A percentile compares a stretch with the other conserved stretches of the same genome.
phyloP scores from a whole-genome alignment of 2,888 invertebrate genomes.

The Watsonalla binaria region DNA sequence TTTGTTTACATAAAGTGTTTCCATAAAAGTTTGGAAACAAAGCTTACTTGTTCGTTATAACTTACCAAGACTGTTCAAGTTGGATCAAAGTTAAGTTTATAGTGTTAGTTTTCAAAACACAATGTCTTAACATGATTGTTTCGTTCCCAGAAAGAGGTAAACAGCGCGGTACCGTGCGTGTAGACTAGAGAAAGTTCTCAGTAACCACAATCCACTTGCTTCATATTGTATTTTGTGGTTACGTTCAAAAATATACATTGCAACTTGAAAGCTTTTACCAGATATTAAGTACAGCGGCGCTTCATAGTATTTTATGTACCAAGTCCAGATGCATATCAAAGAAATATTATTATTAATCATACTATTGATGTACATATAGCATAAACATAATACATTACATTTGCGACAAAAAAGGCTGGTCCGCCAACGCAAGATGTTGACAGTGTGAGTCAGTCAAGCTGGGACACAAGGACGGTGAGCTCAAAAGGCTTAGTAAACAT shows the following conservation, averaged over 20 bases:
- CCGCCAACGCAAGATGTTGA: conserved; percentile 68
- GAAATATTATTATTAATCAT: background rate
- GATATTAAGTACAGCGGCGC: no score
- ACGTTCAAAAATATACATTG: background rate
- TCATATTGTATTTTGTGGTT: background rate
- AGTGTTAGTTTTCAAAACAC: no score
- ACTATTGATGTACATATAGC: conserved; percentile 5
- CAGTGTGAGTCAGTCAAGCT: conserved; percentile 66
- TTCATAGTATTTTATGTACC: background rate
- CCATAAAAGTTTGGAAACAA: no score
- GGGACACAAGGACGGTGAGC: conserved; percentile 68
- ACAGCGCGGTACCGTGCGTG: conserved; percentile 31
- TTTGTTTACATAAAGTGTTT: background rate
- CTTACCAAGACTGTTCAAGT: no score
- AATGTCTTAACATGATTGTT: conserved; percentile 33
- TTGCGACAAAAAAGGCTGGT: conserved; percentile 45
- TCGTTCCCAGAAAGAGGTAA: conserved; percentile 34
- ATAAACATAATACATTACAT: conserved; percentile 38
- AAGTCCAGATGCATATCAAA: background rate
- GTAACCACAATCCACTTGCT: conserved; percentile 21
- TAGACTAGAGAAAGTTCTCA: conserved; percentile 47
- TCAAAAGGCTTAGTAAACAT: conserved; percentile 47
- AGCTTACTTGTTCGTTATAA: no score
- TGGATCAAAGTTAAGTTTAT: no score
- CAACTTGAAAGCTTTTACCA: background rate